Conservation (phyloP, 2,797 vertebrate species). For the Fratercula arctica region DNA sequence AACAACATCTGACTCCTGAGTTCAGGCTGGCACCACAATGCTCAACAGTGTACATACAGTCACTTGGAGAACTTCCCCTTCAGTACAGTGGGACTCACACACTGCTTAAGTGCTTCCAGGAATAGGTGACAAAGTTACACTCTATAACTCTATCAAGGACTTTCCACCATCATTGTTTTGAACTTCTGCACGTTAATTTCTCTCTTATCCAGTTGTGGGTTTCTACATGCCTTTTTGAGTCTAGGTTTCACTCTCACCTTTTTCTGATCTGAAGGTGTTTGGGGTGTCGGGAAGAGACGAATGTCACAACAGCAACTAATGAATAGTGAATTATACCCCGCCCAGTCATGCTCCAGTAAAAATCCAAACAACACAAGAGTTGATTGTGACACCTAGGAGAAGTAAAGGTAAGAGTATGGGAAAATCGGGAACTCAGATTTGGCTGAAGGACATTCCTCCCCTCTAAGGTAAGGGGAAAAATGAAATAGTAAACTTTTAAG, state of each 20-base stretch:
- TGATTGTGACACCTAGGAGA: not conserved
- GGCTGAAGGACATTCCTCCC: not conserved
- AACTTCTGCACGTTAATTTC: not conserved
- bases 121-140: not conserved
- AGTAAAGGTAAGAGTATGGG: not conserved
- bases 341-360: not conserved
- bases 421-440: not conserved
- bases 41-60: not conserved
- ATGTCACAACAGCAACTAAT: not conserved
- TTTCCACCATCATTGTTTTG: not conserved
- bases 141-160: not conserved
- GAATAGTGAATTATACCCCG: not conserved
- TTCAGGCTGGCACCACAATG: not conserved
- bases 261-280: not conserved
- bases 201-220: too few species aligned
- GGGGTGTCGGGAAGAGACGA: not conserved
- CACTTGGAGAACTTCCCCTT: not conserved
- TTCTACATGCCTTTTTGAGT: not conserved
- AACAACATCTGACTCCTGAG: not conserved
- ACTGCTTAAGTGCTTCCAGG: not conserved
- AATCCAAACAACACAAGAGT: not conserved
- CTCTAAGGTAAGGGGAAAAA: not conserved
- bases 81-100: rapidly evolving
- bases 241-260: not conserved
- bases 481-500: not conserved